Evolutionary conservation across 2,888 invertebrate species (phyloP).

Genomic region (Dolomedes plantarius): DNA sequence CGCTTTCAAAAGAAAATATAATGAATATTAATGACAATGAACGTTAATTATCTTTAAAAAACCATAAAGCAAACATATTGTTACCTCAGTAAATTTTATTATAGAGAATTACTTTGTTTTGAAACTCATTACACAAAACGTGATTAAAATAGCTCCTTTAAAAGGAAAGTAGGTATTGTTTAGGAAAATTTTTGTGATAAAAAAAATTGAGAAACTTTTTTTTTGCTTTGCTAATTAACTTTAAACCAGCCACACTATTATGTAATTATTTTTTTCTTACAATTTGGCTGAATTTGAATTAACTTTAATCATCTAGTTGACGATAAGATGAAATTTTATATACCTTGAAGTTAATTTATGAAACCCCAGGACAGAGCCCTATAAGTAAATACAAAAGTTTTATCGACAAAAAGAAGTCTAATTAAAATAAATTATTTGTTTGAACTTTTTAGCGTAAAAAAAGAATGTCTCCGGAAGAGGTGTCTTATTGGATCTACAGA

Average conservation of each 20-base stretch:
- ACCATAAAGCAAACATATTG: background rate
- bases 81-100: background rate
- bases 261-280: background rate
- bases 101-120: background rate
- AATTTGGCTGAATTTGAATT: background rate
- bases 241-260: background rate
- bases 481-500: too few species aligned
- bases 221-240: background rate
- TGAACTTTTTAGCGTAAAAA: too few species aligned
- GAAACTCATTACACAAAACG: background rate
- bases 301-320: background rate
- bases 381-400: too few species aligned
- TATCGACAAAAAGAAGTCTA: too few species aligned
- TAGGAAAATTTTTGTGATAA: background rate
- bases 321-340: too few species aligned
- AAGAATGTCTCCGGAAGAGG: too few species aligned
- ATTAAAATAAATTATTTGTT: too few species aligned
- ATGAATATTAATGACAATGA: background rate
- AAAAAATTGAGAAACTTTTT: background rate
- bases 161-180: background rate
- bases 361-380: too few species aligned
- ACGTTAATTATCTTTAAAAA: background rate
- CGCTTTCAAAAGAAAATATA: background rate
- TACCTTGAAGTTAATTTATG: too few species aligned
- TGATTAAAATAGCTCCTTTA: background rate